Evolutionary conservation across 64 coral and sea anemone genomes (phyloP).

Genomic region (Porites australiensis): DNA sequence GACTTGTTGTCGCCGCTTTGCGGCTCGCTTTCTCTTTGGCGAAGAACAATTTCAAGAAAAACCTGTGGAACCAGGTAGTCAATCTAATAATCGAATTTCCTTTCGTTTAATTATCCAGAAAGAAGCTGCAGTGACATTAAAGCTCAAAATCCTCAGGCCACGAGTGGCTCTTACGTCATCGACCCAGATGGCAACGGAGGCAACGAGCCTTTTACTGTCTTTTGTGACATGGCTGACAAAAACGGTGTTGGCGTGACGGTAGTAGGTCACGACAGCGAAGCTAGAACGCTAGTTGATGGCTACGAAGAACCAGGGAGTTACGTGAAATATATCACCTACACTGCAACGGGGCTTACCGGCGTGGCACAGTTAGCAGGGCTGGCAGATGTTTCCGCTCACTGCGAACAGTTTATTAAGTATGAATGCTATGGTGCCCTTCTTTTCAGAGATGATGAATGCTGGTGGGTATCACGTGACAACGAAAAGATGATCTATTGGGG

Average conservation of each 20-base stretch:
- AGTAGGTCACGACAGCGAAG: constrained; percentile 65
- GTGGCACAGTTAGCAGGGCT: background rate
- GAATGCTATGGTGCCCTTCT: background rate
- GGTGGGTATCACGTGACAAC: constrained; percentile 63
- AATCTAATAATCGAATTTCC: too few relatives aligned
- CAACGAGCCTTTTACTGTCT: too few relatives aligned
- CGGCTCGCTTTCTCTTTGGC: too few relatives aligned
- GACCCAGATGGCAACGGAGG: too few relatives aligned
- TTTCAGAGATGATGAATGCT: background rate
- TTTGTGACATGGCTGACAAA: constrained; percentile 69
- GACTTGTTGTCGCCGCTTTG: too few relatives aligned
- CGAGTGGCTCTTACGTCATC: too few relatives aligned
- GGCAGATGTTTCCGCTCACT: background rate
- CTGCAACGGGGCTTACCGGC: background rate
- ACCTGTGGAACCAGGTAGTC: too few relatives aligned
- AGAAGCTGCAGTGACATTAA: too few relatives aligned
- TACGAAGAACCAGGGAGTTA: background rate
- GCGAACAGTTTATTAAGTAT: constrained; percentile 68
- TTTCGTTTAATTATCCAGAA: too few relatives aligned
- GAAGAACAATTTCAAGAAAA: too few relatives aligned
- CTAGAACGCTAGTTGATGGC: constrained; percentile 5
- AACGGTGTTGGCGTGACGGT: constrained; percentile 63
- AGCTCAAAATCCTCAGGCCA: too few relatives aligned
- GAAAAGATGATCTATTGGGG: constrained; percentile 56
- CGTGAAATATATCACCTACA: constrained; percentile 13